These are phyloP conservation scores for Brachionus plicatilis DNA, from an alignment of 1,140 invertebrate genomes.

Conservation along the genomic window DNA sequence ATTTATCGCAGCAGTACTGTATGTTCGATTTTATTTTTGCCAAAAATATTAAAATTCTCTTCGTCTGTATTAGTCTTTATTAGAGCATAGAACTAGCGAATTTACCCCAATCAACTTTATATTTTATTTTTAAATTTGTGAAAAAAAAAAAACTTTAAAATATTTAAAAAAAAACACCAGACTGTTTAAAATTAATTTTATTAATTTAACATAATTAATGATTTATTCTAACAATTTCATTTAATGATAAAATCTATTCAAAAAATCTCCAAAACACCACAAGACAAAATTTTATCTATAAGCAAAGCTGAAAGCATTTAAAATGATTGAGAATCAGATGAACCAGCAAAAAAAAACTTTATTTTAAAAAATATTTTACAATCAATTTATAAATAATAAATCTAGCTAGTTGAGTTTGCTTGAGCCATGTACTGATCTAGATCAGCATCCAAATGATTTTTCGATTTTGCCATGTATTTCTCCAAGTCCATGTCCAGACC, in stretches of 20 bases:
- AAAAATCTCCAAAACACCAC: background rate
- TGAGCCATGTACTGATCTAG: conserved; percentile 51
- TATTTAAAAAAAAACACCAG: background rate
- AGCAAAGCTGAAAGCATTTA: background rate
- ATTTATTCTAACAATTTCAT: background rate
- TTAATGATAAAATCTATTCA: background rate
- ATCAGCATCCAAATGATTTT: conserved; percentile 57
- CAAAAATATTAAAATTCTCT: too few species aligned
- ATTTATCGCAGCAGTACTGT: too few species aligned
- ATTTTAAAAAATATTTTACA: background rate
- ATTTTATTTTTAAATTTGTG: too few species aligned
- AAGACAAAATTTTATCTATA: background rate
- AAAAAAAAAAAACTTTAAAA: too few species aligned
- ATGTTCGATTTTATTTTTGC: too few species aligned
- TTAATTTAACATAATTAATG: background rate
- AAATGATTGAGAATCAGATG: background rate
- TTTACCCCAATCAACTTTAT: too few species aligned
- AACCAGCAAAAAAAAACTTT: background rate
- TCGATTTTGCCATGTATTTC: conserved; percentile 62
- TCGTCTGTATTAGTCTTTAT: too few species aligned
- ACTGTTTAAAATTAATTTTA: background rate
- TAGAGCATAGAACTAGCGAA: too few species aligned
- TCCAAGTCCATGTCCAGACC: conserved; percentile 62
- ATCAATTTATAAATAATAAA: background rate
- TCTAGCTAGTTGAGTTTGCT: background rate